A percentile compares a stretch with the other conserved stretches of the same genome.
These are phyloP conservation scores for Doris montereyensis DNA, from an alignment of 2,888 invertebrate species.

Conservation along the genomic window DNA sequence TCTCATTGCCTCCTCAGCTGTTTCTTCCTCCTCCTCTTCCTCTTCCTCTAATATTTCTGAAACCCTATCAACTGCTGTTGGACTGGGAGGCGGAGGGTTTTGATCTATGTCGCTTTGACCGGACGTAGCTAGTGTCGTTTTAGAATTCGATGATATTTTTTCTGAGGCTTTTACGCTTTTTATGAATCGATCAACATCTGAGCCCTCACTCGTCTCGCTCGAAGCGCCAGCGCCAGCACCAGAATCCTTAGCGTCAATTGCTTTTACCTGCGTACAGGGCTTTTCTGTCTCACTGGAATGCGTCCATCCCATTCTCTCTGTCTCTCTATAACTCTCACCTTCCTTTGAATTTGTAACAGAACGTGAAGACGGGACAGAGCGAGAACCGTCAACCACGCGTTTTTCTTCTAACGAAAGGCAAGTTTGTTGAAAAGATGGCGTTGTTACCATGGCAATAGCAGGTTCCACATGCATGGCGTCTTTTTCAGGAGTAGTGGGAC, in stretches of 20 bases:
- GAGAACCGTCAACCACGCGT: not conserved
- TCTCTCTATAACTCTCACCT: not conserved
- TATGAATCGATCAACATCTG: not conserved
- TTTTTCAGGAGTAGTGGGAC: not conserved
- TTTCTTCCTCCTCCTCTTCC: constrained; percentile 40
- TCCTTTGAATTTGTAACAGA: not conserved
- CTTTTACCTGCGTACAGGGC: not conserved
- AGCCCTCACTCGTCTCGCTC: not conserved
- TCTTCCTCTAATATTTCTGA: constrained; percentile 44
- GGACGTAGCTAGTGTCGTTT: not conserved
- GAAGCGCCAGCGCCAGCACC: not conserved
- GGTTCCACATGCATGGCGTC: not conserved
- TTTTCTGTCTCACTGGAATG: too few relatives aligned
- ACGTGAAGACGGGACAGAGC: not conserved
- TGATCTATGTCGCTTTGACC: constrained; percentile 14
- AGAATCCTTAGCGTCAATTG: not conserved
- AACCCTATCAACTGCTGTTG: constrained; percentile 51
- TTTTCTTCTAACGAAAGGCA: constrained; percentile 6
- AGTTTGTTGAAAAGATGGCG: constrained; percentile 3
- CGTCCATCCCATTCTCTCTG: too few relatives aligned
- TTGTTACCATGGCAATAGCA: constrained; percentile 19
- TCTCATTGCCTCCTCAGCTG: not conserved
- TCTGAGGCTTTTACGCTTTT: not conserved
- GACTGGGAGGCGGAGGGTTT: constrained; percentile 59
- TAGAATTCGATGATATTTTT: too few relatives aligned